Evolutionary conservation across 2,113 vertebrate genomes (phyloP).

Genomic region (Equus przewalskii): DNA sequence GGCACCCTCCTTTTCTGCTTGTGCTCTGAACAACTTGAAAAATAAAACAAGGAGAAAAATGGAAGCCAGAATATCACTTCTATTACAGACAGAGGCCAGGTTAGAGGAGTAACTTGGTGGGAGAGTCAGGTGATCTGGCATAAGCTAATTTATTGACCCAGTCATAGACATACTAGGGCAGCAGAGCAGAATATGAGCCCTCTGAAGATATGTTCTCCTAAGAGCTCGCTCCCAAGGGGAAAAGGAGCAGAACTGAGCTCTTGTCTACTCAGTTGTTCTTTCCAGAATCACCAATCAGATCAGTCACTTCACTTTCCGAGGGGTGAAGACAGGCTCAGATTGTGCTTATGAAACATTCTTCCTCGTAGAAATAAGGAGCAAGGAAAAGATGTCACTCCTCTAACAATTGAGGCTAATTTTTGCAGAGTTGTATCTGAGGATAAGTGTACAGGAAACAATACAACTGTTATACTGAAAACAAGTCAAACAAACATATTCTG

Average conservation of each 20-base stretch:
- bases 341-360: not conserved
- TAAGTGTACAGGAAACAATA: constrained; percentile 26
- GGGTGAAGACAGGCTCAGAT: not conserved
- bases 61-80: not conserved
- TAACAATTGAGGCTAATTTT: not conserved
- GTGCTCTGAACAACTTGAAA: constrained; percentile 50
- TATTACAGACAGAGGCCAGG: not conserved
- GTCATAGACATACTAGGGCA: not conserved
- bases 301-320: not conserved
- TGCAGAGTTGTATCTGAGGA: not conserved
- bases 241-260: not conserved
- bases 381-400: not conserved
- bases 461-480: not conserved
- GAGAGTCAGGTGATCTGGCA: not conserved
- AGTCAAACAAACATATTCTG: not conserved
- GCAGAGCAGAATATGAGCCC: not conserved
- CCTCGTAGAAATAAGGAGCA: constrained; percentile 11
- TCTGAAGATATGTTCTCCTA: not conserved
- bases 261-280: constrained; percentile 5
- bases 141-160: not conserved
- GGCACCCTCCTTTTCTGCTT: not conserved
- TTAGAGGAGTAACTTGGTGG: not conserved
- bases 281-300: constrained; percentile 10
- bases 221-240: not conserved
- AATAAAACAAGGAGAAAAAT: constrained; percentile 43